These are phyloP conservation scores for Cottus gobio DNA, from an alignment of 2,113 vertebrate genomes.

Conservation along the genomic window DNA sequence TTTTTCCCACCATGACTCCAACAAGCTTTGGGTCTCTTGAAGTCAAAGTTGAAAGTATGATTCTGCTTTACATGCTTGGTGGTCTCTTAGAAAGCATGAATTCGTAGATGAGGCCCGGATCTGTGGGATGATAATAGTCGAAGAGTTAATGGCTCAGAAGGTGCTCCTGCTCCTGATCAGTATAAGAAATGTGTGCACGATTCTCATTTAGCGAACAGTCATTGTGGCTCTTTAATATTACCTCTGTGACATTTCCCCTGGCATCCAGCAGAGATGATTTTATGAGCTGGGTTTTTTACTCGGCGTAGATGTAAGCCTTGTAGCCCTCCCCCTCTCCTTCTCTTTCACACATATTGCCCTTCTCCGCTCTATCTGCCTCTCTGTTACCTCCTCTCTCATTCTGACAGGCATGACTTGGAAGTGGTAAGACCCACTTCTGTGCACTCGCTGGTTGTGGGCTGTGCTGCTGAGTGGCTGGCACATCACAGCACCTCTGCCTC, in stretches of 20 bases:
- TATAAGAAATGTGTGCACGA: constrained; percentile 45
- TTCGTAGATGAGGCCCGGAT: constrained; percentile 15
- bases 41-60: constrained; percentile 33
- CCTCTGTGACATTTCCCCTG: constrained; percentile 56
- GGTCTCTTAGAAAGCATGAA: constrained; percentile 15
- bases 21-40: constrained; percentile 10
- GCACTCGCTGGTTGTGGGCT: constrained; percentile 53
- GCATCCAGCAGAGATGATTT: constrained; percentile 60
- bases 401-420: constrained; percentile 67
- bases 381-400: constrained; percentile 57
- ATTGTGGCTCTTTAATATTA: constrained; percentile 56
- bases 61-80: constrained; percentile 26
- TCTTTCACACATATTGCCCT: constrained; percentile 48
- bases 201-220: constrained; percentile 42
- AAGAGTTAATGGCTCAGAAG: constrained; percentile 49
- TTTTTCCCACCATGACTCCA: constrained; percentile 24
- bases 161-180: constrained; percentile 26
- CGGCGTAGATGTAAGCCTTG: constrained; percentile 43
- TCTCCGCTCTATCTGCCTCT: constrained; percentile 48
- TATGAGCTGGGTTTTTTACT: constrained; percentile 33
- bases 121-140: constrained; percentile 14
- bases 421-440: constrained; percentile 62
- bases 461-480: constrained; percentile 66
- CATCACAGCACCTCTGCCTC: constrained; percentile 68
- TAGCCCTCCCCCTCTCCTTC: constrained; percentile 7